phyloP scores from a whole-genome alignment of 2,113 vertebrate genomes.

The Callochromis pleurospilus region DNA sequence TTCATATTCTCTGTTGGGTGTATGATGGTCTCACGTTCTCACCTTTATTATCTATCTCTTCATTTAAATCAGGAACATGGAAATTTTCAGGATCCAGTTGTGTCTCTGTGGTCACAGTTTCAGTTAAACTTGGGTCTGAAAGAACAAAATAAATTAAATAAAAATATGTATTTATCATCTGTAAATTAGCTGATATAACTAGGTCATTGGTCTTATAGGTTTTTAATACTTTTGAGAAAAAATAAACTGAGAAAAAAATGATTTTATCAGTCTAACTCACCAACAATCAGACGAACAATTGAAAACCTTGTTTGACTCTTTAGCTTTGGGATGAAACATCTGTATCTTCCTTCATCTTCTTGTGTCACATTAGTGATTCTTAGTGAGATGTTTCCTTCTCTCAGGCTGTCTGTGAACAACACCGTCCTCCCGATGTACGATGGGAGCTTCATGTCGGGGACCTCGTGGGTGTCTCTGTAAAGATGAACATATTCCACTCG shows the following conservation, averaged over 20 bases:
- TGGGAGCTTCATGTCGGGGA: background rate
- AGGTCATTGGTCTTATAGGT: no score
- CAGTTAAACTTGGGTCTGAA: background rate
- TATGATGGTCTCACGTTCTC: background rate
- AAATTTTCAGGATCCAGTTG: background rate
- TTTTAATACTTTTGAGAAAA: background rate
- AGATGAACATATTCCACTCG: background rate
- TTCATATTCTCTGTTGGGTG: accelerated
- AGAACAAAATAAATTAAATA: background rate
- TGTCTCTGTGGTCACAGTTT: accelerated
- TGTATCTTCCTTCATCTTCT: background rate
- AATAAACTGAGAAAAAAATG: background rate
- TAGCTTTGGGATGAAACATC: background rate
- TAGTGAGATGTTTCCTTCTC: background rate
- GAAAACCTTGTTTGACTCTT: accelerated
- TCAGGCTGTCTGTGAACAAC: background rate
- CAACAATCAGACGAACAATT: background rate
- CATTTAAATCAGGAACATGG: background rate
- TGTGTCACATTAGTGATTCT: background rate
- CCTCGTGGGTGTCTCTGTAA: background rate
- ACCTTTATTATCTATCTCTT: background rate
- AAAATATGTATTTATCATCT: background rate
- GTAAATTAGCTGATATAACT: background rate
- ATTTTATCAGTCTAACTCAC: background rate
- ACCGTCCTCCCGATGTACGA: background rate